Base-by-base conservation (phyloP, 1,140 invertebrate genomes). In the Sinonovacula constricta region DNA sequence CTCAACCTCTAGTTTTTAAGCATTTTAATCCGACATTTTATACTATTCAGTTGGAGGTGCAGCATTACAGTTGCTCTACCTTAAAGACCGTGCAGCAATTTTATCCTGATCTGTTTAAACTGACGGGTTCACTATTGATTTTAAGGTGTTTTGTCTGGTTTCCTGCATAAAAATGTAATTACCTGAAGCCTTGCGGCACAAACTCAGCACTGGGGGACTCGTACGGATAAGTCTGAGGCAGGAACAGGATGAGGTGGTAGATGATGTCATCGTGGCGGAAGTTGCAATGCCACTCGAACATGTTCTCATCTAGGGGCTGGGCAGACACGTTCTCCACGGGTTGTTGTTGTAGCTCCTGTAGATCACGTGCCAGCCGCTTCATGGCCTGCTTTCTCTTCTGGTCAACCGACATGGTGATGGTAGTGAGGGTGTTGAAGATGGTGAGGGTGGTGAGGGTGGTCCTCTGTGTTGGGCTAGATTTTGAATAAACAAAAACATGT, bases 281-380 rank as follows among this genome's bases (percentile, higher is more conserved):
- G 63, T 88, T 88, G 56, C 87, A 88, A 63, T 88, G 87, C 87
- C 87, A 88, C 66, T 88, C 87, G 26, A 87, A 86, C 68, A 88
- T 83, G 70, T 88, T 79, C 1, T 78, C 69, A 18, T 88, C 87
- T 22, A 88, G 53, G 0, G 87, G 87, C 14, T 65, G 68, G 0
- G 87, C 87, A 0, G 86, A 87, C 31, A 88, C 87, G 59, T 88
- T 88, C 26, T 80, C 80, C 22, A 86, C 87, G 0, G 86, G 86
- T 49, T 81, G 77, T 56, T 79, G 77, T 7, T 81, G 54, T 15
- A 88, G 45, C 56, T 88, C 87, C 28, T 82, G 60, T 30, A 82
- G 74, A 63, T 88, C 87, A 31, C 57, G 69, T 53, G 83, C 79
- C 0, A 88, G 75, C 2, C 86, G 77, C 67, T 83, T 84, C 80